Percentiles rank a stretch among this genome's conserved stretches.
phyloP scores from a whole-genome alignment of 2,888 invertebrate genomes.

The Maniola hyperantus region DNA sequence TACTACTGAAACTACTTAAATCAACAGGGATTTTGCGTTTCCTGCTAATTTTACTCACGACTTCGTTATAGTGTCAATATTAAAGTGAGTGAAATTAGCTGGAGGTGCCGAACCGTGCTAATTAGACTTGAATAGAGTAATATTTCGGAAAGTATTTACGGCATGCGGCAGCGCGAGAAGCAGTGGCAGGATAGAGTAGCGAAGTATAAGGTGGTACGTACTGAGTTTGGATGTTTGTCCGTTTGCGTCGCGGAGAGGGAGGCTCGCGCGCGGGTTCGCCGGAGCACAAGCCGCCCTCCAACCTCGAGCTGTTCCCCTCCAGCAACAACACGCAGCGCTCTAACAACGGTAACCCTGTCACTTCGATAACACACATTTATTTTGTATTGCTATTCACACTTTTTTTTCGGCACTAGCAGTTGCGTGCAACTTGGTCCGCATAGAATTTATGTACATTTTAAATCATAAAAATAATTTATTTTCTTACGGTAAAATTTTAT shows the following conservation, averaged over 20 bases:
- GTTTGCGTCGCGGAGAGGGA: conserved; percentile 66
- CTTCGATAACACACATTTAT: conserved; percentile 16
- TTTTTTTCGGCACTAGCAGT: background rate
- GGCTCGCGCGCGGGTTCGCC: conserved; percentile 84
- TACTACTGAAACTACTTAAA: no score
- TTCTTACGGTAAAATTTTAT: no score
- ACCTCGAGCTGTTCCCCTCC: conserved; percentile 87
- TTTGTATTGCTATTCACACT: conserved; percentile 1
- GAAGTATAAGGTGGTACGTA: conserved; percentile 33
- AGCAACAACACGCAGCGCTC: conserved; percentile 86
- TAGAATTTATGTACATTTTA: no score
- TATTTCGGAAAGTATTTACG: background rate
- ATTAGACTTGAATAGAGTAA: background rate
- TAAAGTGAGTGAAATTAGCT: no score
- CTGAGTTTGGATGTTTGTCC: conserved; percentile 60
- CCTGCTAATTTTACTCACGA: no score
- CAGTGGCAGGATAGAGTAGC: background rate
- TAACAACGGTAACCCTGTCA: conserved; percentile 87
- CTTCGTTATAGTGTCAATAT: no score
- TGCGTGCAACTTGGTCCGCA: background rate
- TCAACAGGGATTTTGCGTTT: no score
- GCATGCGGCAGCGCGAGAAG: background rate
- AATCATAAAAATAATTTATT: no score
- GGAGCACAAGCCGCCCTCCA: conserved; percentile 86
- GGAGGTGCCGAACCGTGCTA: no score